Percentiles rank a stretch among this genome's conserved stretches.
phyloP scores from a whole-genome alignment of 2,797 vertebrate species.

The Otolemur crassicaudatus region DNA sequence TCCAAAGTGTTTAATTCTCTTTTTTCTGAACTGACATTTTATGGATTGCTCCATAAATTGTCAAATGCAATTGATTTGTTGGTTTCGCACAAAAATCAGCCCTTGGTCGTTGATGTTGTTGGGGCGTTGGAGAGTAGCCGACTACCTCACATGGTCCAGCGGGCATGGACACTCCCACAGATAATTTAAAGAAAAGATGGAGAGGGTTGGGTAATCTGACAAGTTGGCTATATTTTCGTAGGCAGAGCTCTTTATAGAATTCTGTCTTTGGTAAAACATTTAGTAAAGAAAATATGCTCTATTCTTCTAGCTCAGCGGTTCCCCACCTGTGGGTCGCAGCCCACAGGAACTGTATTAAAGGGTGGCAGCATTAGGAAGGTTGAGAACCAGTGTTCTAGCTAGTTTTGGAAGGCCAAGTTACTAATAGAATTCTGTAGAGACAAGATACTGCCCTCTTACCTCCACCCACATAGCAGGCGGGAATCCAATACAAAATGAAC shows the following conservation, averaged over 20 bases:
- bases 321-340: too few species aligned
- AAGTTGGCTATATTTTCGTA: neutral
- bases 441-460: neutral
- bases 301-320: neutral
- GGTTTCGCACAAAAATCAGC: neutral
- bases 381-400: neutral
- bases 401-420: neutral
- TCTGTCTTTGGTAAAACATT: neutral
- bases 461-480: neutral
- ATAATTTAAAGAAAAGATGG: neutral
- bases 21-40: neutral
- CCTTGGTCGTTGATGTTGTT: neutral
- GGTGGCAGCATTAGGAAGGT: too few species aligned
- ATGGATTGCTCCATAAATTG: too few species aligned
- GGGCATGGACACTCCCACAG: neutral
- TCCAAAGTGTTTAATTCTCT: neutral
- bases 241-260: neutral
- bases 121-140: fast-evolving
- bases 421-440: neutral
- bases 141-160: neutral
- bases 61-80: neutral
- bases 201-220: neutral
- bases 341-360: too few species aligned
- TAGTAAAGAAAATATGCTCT: neutral
- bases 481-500: neutral